Evolutionary conservation across 2,113 vertebrate species (phyloP), one percentile per base, ranked within the genome.

Genomic region (Chionodraco myersi): DNA sequence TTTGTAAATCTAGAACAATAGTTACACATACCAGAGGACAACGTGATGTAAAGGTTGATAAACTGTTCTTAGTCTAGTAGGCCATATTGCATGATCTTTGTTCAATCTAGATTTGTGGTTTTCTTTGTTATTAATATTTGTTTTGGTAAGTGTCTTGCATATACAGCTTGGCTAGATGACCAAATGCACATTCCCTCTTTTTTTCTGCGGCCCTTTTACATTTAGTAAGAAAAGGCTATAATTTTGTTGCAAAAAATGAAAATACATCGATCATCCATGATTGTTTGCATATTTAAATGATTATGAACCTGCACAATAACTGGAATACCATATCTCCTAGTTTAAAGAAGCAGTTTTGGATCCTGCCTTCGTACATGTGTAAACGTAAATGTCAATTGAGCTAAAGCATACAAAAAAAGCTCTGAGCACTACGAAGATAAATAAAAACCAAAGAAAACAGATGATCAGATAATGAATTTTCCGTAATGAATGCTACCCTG

Each of bases 131-230:
- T 90, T 91, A 88, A 78, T 77, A 84, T 92, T 91, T 91, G 88
- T 93, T 93, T 94, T 90, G 74, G 79, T 93, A 89, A 88, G 72
- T 93, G 91, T 93, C 66, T 94, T 89, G 84, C 75, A 86, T 90
- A 82, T 14, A 75, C 83, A 86, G 81, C 80, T 83, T 88, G 62
- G 82, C 83, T 69, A 70, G 78, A 86, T 90, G 79, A 89, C 88
- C 88, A 88, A 92, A 91, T 95, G 94, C 93, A 95, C 93, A 93
- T 85, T 72, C 54, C 34, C 30, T 83, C 53, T n/a, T 49, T 85
- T 72, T 34, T 21, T 79, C 18, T 16, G 9, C 66, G 71, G 9
- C 26, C 2, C 0, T 23, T 34, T 80, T 44, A 61, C 51, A 64
- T 18, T 67, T 16, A 4, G 49, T 56, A 30, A 56, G 54, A 64